Evolutionary conservation across 2,888 invertebrate species (phyloP).

Genomic region (Leptopilina drosophilae): DNA sequence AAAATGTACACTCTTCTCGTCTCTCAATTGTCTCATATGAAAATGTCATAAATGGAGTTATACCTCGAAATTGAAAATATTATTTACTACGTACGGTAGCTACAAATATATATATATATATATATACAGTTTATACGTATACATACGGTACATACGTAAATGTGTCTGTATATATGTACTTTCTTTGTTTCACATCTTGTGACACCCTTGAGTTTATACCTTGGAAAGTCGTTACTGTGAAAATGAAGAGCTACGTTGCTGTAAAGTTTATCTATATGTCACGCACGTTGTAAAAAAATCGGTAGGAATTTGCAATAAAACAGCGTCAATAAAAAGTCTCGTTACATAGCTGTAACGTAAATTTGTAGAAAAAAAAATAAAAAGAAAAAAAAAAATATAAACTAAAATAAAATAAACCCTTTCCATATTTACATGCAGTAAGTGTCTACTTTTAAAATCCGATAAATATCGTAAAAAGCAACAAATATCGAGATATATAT

Average conservation of each 20-base stretch:
- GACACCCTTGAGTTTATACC: conserved; percentile 27
- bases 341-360: conserved; percentile 3
- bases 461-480: conserved; percentile 1
- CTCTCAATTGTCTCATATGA: not conserved
- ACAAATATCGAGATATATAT: not conserved
- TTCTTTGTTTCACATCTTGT: not conserved
- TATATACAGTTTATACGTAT: too few species aligned
- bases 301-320: not conserved
- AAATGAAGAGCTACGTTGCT: conserved; percentile 26
- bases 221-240: conserved; percentile 28
- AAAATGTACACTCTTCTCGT: not conserved
- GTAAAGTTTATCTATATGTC: conserved; percentile 24
- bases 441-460: conserved; percentile 1
- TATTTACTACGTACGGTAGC: not conserved
- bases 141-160: too few species aligned
- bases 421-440: not conserved
- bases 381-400: conserved; percentile 14
- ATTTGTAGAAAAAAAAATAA: not conserved
- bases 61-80: not conserved
- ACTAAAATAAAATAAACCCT: conserved; percentile 1
- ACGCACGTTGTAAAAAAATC: conserved; percentile 22
- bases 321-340: not conserved
- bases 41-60: conserved; percentile 3
- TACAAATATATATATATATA: too few species aligned
- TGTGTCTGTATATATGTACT: not conserved